Evolutionary conservation across 1,140 invertebrate species (phyloP), one percentile per base, ranked within the genome.

Genomic region (Lepidurus packardi): DNA sequence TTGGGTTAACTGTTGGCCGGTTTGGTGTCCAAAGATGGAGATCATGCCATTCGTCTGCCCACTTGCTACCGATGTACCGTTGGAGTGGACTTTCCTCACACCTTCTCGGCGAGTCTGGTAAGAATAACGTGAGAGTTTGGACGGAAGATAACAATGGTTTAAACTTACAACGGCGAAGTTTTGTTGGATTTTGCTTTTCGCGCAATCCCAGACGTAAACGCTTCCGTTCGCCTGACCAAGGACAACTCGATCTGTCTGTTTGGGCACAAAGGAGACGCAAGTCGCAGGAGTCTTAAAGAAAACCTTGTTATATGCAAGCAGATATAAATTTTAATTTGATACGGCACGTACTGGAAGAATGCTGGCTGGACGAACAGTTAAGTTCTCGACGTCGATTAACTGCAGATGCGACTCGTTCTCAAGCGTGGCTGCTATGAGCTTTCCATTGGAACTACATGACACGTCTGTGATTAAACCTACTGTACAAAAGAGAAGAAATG

Each of bases 31-130:
- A 65, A 65, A 65, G 21, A 65, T 65, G 1, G 53, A 9, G 21
- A 65, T 65, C 6, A 13, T 65, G 21, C 53, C 53, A 13, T 9
- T 65, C 9, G 6, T 7, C 16, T 65, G 7, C 21, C 53, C 53
- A 65, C 53, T n/a, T n/a, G 53, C 53, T 65, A 65, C 53, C 21
- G 53, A 65, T 16, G 53, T 65, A 65, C 53, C 21, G 13, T 65
- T 65, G 53, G 53, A 65, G 16, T 65, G 53, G 21, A 65, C 53
- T 65, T 21, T 13, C 6, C 21, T 13, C 16, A 65, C 53, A 21
- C 16, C 16, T 65, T 65, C 53, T 7, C 53, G 53, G 1, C 21
- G 53, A 65, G 13, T 65, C 53, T 65, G 21, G 53, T n/a, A 65
- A 65, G 53, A 65, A 65, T 21, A 47, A 4, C 10, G 21, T n/a